Evolutionary conservation across 1,140 invertebrate genomes (phyloP), one percentile per base, ranked within the genome.

Genomic region (Drosophila nannoptera): DNA sequence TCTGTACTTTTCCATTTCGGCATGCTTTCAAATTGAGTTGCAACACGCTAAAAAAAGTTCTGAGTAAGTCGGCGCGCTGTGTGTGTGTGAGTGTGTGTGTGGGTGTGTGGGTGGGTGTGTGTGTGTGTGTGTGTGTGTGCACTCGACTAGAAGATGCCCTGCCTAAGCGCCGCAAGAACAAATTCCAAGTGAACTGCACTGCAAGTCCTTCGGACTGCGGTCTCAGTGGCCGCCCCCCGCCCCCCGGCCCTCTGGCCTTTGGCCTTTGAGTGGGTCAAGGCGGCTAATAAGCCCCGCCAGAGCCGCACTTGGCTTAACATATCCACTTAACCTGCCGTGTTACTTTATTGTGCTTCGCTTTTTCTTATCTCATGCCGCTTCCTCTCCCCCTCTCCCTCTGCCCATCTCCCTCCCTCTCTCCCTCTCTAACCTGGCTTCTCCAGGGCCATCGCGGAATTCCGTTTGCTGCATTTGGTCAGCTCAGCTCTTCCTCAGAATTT

Each of bases 21-120:
- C 12, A 48, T 22, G 33, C 49, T 53, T 50, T 58, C 49, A 73
- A 73, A 80, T 80, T 73, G 56, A 80, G 78, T 75, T 77, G 74
- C 63, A 75, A 59, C 66, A 67, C 46, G 62, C 22, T 33, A 59
- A 70, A 43, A 75, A 60, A 63, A 53, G 22, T 22, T 22, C 9
- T 14, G 12, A 33, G 5, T 2, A 45, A 22, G 11, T n/a, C 7
- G 16, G 7, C 14, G 4, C 16, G 53, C n/a, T 22, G 14, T 45
- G 14, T 16, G n/a, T 48, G 38, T 36, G 42, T 29, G 7, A 33
- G 33, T n/a, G 14, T 45, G 16, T 11, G 12, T 49, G 38, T 38
- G 42, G 14, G 4, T 33, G 29, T 5, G n/a, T 14, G n/a, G 22
- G 8, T 31, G 50, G 50, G 40, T 48, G 35, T 48, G 42, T 29